A percentile compares a stretch with the other conserved stretches of the same genome.
Conservation (phyloP, 2,113 vertebrate genomes). For the Oplegnathus fasciatus region DNA sequence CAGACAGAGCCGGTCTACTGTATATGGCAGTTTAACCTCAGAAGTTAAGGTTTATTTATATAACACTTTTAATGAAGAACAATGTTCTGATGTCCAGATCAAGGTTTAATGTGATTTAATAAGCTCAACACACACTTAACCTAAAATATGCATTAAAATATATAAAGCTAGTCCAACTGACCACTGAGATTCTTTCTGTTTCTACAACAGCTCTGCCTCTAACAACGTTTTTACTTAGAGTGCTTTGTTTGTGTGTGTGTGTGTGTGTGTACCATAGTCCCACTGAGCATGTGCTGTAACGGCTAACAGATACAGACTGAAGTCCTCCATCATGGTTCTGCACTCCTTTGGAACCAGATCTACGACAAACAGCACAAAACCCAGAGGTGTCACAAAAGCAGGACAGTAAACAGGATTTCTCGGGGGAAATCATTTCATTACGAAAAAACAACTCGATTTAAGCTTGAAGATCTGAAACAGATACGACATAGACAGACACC, state of each 20-base stretch:
- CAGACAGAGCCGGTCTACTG: background rate
- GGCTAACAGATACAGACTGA: constrained; percentile 72
- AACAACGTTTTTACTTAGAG: no score
- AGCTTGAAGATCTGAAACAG: background rate
- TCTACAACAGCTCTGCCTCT: no score
- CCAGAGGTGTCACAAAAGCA: background rate
- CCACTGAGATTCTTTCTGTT: no score
- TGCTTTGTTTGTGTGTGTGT: background rate
- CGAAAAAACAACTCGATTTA: background rate
- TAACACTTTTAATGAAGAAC: background rate
- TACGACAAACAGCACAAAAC: constrained; percentile 55
- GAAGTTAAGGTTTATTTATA: no score
- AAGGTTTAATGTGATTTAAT: background rate
- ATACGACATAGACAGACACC: background rate
- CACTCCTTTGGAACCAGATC: constrained; percentile 75
- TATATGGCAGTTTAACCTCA: background rate
- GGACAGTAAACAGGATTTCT: background rate
- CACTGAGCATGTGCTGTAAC: constrained; percentile 78
- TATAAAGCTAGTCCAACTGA: no score
- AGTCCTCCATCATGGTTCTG: constrained; percentile 71
- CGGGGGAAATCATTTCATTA: background rate
- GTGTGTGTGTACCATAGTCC: constrained; percentile 81
- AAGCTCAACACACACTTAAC: background rate
- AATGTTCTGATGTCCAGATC: background rate
- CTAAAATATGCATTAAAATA: background rate